Evolutionary conservation across 2,888 invertebrate species (phyloP), one percentile per base, ranked within the genome.

Genomic region (Bellardia bayeri): DNA sequence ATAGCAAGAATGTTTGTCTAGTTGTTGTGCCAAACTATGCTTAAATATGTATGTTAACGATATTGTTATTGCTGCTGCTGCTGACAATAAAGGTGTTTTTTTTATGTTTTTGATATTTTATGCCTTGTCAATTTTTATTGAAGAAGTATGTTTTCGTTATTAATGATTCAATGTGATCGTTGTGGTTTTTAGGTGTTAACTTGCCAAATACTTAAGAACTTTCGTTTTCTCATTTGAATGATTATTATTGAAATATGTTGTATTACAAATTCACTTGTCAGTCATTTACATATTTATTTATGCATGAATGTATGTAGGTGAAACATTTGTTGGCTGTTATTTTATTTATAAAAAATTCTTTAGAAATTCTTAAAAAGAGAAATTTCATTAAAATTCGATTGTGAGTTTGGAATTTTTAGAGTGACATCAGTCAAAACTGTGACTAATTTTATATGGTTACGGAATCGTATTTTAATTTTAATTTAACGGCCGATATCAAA

Each of bases 201-300:
- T 79, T 37, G 23, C 23, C 49, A 42, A 75, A 64, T n/a, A 7
- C 6, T 75, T 64, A 8, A 80, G 75, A 80, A 83, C 83, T 83
- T 76, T 83, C 71, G 49, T n/a, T 79, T 75, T 86, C 37, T 23
- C 14, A 7, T 69, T 58, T 68, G 14, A 40, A 66, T 45, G 13
- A 33, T 64, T 66, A 40, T 11, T 64, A 14, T 37, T 63, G n/a
- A 23, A 66, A 74, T 58, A 56, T 8, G 8, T 66, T 23, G 5
- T 5, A 42, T 37, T 74, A 45, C 23, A 37, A 49, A 56, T 66
- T 66, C 45, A 33, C 16, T 42, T 66, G 64, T 33, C 42, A 45
- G 56, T n/a, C 1, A 16, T 14, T 4, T n/a, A 74, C 5, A 63
- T 42, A 56, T 68, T 13, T 66, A 45, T 16, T 14, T 56, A 56